A percentile compares a stretch with the other conserved stretches of the same genome.
Evolutionary conservation across 2,888 invertebrate species (phyloP).

Genomic region (Bellardia bayeri): DNA sequence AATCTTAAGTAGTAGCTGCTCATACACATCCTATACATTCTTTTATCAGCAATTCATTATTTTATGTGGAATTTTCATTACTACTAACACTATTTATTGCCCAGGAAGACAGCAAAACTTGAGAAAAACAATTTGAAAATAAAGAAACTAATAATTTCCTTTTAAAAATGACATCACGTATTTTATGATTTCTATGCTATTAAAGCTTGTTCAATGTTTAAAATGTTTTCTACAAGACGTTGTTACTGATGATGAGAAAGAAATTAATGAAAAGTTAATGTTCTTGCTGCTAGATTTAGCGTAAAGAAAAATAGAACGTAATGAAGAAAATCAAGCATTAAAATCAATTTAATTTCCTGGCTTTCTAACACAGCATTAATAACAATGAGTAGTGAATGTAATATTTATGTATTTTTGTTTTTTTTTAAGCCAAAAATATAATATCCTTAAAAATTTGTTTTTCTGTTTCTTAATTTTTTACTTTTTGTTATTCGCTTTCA

Average conservation of each 20-base stretch:
- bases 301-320: slow-evolving; percentile 1
- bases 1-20: slow-evolving; percentile 11
- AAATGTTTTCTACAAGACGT: slow-evolving; percentile 31
- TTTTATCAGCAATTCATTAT: slow-evolving; percentile 58
- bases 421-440: slow-evolving; percentile 12
- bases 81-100: slow-evolving; percentile 26
- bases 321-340: slow-evolving; percentile 41
- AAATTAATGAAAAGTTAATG: slow-evolving; percentile 45
- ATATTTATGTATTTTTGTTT: not conserved
- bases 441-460: slow-evolving; percentile 23
- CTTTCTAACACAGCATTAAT: slow-evolving; percentile 29
- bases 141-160: slow-evolving; percentile 44
- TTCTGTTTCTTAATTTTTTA: not conserved
- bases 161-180: slow-evolving; percentile 65
- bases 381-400: not conserved
- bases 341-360: slow-evolving; percentile 70
- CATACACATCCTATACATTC: slow-evolving; percentile 49
- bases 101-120: not conserved
- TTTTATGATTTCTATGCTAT: slow-evolving; percentile 55
- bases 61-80: slow-evolving; percentile 53
- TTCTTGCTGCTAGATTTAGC: not conserved
- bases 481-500: not conserved
- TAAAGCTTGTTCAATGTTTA: not conserved
- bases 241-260: slow-evolving; percentile 14
- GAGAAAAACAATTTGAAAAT: slow-evolving; percentile 12